Evolutionary conservation across 2,797 vertebrate species (phyloP).

Genomic region (Premnoplex brunnescens): DNA sequence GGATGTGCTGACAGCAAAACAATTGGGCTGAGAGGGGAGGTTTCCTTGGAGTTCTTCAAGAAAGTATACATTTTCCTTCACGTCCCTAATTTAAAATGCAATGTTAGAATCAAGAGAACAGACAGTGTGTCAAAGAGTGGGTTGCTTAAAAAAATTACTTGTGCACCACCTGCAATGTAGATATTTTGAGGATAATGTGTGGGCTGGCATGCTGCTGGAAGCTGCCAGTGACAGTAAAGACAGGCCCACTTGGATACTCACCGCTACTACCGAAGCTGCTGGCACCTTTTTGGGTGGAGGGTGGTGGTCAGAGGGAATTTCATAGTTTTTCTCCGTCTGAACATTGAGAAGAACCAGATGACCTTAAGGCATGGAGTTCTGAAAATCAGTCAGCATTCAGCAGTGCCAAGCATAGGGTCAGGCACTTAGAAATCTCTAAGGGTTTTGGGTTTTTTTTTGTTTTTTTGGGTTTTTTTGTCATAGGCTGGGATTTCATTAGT

Average conservation of each 20-base stretch:
- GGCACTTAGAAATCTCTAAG: background rate
- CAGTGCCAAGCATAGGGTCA: background rate
- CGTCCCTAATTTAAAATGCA: background rate
- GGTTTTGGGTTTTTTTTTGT: background rate
- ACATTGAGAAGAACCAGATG: background rate
- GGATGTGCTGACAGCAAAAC: constrained; percentile 40
- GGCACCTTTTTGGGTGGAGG: fast-evolving
- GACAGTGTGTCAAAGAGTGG: background rate
- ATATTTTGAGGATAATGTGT: background rate
- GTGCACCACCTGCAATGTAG: no score
- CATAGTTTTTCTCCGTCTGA: background rate
- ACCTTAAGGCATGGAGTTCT: background rate
- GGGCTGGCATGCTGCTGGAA: fast-evolving
- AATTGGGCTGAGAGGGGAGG: background rate
- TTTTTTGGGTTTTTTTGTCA: background rate
- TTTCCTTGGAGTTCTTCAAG: background rate
- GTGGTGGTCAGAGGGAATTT: background rate
- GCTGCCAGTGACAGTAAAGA: background rate
- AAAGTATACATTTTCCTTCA: background rate
- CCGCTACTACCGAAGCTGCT: background rate
- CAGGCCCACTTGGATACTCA: background rate
- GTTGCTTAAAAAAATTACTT: background rate
- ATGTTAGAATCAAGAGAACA: background rate
- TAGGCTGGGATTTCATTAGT: background rate
- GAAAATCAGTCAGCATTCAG: background rate